phyloP scores from a whole-genome alignment of 2,888 invertebrate species.

The Drosophila recens region DNA sequence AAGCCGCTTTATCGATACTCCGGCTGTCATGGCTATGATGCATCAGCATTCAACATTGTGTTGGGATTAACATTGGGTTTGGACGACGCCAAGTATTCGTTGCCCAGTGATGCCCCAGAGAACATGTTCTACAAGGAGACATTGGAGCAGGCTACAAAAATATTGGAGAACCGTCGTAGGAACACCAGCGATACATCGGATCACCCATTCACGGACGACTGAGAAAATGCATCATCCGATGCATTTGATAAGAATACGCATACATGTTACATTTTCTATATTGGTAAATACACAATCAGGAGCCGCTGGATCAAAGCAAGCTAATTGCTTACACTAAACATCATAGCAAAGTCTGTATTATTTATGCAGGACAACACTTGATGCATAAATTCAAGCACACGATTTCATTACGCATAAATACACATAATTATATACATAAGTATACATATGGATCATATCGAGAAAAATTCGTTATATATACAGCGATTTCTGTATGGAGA shows the following conservation, averaged over 20 bases:
- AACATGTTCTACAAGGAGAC: slow-evolving; percentile 85
- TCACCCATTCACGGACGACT: slow-evolving; percentile 85
- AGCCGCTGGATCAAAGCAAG: slow-evolving; percentile 69
- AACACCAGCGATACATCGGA: slow-evolving; percentile 85
- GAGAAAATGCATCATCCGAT: slow-evolving; percentile 31
- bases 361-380: slow-evolving; percentile 16
- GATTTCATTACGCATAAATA: slow-evolving; percentile 21
- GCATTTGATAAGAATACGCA: slow-evolving; percentile 34
- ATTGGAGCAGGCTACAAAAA: slow-evolving; percentile 85
- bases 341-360: slow-evolving; percentile 44
- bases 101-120: slow-evolving; percentile 75
- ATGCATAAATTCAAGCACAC: neutral
- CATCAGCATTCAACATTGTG: slow-evolving; percentile 96
- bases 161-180: slow-evolving; percentile 84
- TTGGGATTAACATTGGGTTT: slow-evolving; percentile 90
- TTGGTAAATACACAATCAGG: slow-evolving; percentile 50
- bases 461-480: slow-evolving; percentile 29
- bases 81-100: slow-evolving; percentile 86
- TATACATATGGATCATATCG: slow-evolving; percentile 10
- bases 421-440: neutral
- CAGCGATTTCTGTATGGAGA: slow-evolving; percentile 16
- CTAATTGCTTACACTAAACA: slow-evolving; percentile 30
- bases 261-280: slow-evolving; percentile 28
- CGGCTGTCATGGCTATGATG: slow-evolving; percentile 97
- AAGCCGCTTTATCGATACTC: slow-evolving; percentile 97